Evolutionary conservation across 2,113 vertebrate genomes (phyloP).

Genomic region (Xenopus laevis): DNA sequence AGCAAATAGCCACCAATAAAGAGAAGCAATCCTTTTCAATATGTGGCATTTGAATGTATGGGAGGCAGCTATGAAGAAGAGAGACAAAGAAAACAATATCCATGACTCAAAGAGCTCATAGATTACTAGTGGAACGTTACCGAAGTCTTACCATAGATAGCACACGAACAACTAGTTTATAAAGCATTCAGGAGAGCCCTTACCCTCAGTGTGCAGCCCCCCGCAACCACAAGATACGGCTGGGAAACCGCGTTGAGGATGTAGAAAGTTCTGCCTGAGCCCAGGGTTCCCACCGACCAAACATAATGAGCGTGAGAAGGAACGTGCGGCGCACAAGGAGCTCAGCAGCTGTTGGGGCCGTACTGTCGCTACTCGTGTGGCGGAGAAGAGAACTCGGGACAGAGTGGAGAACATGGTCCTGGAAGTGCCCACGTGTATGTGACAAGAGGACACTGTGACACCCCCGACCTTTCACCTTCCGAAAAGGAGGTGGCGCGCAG

Average conservation of each 20-base stretch:
- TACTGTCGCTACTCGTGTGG: slow-evolving; percentile 55
- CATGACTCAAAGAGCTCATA: too few species aligned
- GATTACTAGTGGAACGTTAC: too few species aligned
- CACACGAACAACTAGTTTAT: too few species aligned
- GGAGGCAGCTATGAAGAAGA: too few species aligned
- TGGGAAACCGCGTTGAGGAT: slow-evolving; percentile 52
- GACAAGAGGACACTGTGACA: slow-evolving; percentile 71
- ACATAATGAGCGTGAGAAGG: slow-evolving; percentile 74
- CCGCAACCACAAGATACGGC: slow-evolving; percentile 76
- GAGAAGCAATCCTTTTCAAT: too few species aligned
- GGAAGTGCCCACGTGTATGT: slow-evolving; percentile 31
- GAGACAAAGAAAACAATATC: too few species aligned
- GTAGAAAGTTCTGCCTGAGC: slow-evolving; percentile 61
- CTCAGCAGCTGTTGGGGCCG: slow-evolving; percentile 47
- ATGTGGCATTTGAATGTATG: too few species aligned
- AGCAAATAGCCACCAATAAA: too few species aligned
- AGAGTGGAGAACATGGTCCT: slow-evolving; percentile 63
- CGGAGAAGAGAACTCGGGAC: slow-evolving; percentile 55
- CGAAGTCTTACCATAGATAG: too few species aligned
- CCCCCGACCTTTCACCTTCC: slow-evolving; percentile 53
- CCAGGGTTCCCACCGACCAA: slow-evolving; percentile 56
- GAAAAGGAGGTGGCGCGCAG: slow-evolving; percentile 10
- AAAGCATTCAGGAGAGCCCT: slow-evolving; percentile 10
- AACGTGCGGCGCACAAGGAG: slow-evolving; percentile 53
- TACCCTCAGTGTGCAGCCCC: slow-evolving; percentile 87